These are phyloP conservation scores for Geopemphigus sp. DNA, from an alignment of 1,140 invertebrate genomes.

Conservation along the genomic window DNA sequence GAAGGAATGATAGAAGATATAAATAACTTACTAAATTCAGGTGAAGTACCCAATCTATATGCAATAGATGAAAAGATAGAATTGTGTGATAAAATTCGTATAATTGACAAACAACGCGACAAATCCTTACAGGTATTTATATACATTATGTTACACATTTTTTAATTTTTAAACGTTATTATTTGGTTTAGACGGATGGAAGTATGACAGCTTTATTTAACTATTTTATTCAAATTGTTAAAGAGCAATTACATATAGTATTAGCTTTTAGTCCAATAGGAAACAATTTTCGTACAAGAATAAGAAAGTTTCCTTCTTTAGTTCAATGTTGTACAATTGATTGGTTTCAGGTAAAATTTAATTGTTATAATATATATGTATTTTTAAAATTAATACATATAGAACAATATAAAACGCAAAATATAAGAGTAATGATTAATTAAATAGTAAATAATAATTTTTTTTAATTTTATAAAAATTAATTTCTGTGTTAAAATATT, in stretches of 20 bases:
- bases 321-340: slow-evolving; percentile 97
- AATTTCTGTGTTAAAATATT: no score
- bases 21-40: slow-evolving; percentile 89
- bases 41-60: slow-evolving; percentile 91
- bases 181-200: slow-evolving; percentile 72
- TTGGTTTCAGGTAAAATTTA: slow-evolving; percentile 81
- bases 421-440: no score
- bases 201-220: slow-evolving; percentile 88
- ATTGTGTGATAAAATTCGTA: slow-evolving; percentile 90
- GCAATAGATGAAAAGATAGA: slow-evolving; percentile 84
- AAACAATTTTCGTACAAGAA: slow-evolving; percentile 75
- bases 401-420: no score
- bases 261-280: slow-evolving; percentile 92
- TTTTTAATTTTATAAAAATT: no score
- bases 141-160: not conserved
- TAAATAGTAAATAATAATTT: no score
- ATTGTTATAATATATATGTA: not conserved
- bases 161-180: not conserved
- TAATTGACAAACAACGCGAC: slow-evolving; percentile 85
- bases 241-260: slow-evolving; percentile 90
- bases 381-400: no score
- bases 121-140: slow-evolving; percentile 71
- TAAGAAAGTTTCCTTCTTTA: slow-evolving; percentile 90
- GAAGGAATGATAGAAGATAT: slow-evolving; percentile 92
- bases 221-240: slow-evolving; percentile 83